A percentile compares a stretch with the other conserved stretches of the same genome.
Conservation (phyloP, 2,113 vertebrate species). For the Ammodytes dubius region DNA sequence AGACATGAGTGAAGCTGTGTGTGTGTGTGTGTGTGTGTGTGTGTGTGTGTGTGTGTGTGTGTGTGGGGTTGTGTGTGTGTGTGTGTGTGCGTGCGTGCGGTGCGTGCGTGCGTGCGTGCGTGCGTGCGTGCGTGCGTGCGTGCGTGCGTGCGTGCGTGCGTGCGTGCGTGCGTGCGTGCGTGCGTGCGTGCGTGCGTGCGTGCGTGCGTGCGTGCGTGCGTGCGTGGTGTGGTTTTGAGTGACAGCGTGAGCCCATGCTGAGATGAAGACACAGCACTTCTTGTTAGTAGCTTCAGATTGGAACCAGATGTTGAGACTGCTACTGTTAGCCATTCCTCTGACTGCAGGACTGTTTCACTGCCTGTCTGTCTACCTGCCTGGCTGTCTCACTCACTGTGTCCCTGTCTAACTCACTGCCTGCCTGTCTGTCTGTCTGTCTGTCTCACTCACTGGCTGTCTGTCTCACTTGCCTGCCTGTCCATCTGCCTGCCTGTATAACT, state of each 20-base stretch:
- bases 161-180: no score
- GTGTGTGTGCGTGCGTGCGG: no score
- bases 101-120: no score
- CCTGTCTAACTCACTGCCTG: background rate
- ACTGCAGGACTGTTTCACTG: conserved; percentile 36
- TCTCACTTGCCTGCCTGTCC: background rate
- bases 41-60: no score
- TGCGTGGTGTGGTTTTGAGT: conserved; percentile 57
- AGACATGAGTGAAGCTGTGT: no score
- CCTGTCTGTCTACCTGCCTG: conserved; percentile 14
- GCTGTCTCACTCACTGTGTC: background rate
- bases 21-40: no score
- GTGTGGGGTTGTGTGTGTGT: no score
- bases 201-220: no score
- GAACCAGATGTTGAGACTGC: conserved; percentile 82
- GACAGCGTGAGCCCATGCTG: conserved; percentile 78
- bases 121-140: no score
- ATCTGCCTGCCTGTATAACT: background rate
- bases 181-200: no score
- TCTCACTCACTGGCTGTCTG: conserved; percentile 2
- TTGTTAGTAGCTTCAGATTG: conserved; percentile 73
- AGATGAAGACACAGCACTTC: conserved; percentile 75
- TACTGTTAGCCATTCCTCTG: conserved; percentile 73
- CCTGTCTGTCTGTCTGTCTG: background rate
- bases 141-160: no score